Evolutionary conservation across 2,113 vertebrate genomes (phyloP), one percentile per base, ranked within the genome.

Genomic region (Trematomus loennbergii): DNA sequence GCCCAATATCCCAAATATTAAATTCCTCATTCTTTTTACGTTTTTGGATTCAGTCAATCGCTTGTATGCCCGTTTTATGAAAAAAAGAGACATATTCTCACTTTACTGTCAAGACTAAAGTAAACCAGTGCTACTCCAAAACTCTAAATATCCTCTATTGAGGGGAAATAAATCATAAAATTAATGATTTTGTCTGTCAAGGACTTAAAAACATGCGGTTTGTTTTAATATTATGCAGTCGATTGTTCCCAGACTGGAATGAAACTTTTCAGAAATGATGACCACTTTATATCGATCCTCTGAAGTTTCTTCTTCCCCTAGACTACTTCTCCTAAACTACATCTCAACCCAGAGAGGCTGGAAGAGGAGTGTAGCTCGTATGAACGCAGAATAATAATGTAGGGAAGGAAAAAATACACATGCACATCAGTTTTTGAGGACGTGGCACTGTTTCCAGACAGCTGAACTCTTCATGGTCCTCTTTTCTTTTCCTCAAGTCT

Each of bases 11-110:
- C 16, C 22, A 69, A 43, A 61, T 20, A 20, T 72, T 7, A 1
- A 25, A 75, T 83, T 81, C 50, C 72, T 77, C 68, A 45, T 83
- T 2, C 9, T 66, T 53, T 63, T 1, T 52, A 25, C 45, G 9
- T 76, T 55, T 81, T 81, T 79, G 54, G 74, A 58, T 79, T 88
- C 66, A 73, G 63, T 79, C 53, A n/a, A 52, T 72, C 36, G 10
- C 18, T 29, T 16, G 10, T 12, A 10, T 12, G 25, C 16, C 16
- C 15, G 65, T 80, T 79, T 75, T 9, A 60, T 59, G 7, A 61
- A 55, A 52, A 6, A 6, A n/a, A 13, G 33, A 57, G 22, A 72
- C 20, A 13, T 20, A 16, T 40, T 72, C n/a, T 36, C 46, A 18
- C 9, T 9, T 64, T 62, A 15, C 1, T 55, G 53, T 81, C 25